Evolutionary conservation across 2,888 invertebrate genomes (phyloP).

Genomic region (Lasioglossum zephyrum): DNA sequence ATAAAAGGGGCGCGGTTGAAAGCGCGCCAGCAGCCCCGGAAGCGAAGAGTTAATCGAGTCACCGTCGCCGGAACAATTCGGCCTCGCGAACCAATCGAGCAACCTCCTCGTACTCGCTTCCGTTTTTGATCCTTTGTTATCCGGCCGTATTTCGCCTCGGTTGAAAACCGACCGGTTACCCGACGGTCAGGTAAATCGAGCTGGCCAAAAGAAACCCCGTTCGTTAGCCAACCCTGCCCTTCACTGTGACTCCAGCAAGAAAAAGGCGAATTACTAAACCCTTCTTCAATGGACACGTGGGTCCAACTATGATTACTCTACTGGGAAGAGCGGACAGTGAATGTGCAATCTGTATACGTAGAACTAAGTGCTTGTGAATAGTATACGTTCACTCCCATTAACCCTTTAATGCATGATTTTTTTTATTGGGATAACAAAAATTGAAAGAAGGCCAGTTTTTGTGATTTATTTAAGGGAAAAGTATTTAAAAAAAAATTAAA

Average conservation of each 20-base stretch:
- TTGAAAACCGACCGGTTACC: constrained; percentile 7
- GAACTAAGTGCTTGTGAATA: too few relatives aligned
- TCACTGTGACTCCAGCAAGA: not conserved
- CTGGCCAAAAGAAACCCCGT: constrained; percentile 30
- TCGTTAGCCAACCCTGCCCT: constrained; percentile 10
- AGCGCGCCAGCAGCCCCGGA: not conserved
- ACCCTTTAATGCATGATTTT: too few relatives aligned
- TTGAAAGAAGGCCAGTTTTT: too few relatives aligned
- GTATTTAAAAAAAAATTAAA: too few relatives aligned
- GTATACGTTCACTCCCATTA: too few relatives aligned
- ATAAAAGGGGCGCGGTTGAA: not conserved
- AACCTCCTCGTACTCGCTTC: not conserved
- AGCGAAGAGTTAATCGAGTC: constrained; percentile 44
- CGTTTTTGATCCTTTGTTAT: constrained; percentile 13
- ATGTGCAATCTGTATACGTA: too few relatives aligned
- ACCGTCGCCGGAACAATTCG: constrained; percentile 34
- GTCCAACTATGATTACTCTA: not conserved
- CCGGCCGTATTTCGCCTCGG: constrained; percentile 18
- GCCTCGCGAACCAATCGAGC: constrained; percentile 25
- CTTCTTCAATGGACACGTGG: not conserved
- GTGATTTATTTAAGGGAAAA: too few relatives aligned
- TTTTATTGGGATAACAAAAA: too few relatives aligned
- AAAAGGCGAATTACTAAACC: constrained; percentile 9
- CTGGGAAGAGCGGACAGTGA: not conserved
- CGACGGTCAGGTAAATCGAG: not conserved